Base-by-base conservation (phyloP, 2,797 vertebrate species). In the Bradypus variegatus region DNA sequence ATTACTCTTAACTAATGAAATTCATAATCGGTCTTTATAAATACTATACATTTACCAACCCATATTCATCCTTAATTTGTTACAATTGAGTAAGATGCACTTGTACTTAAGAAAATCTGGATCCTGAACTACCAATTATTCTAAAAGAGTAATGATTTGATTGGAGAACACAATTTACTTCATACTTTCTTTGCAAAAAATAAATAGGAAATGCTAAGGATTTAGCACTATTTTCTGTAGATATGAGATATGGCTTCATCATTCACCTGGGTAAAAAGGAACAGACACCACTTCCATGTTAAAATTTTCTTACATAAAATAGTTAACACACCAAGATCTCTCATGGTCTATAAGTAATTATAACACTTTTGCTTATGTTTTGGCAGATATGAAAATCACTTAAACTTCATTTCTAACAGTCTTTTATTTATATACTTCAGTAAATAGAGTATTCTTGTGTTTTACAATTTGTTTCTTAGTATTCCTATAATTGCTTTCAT, bases 1-100 rank as follows among this genome's bases (percentile, higher is more conserved):
- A 77, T 87, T 89, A 86, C n/a, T 91, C 60, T 94, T 41, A 7
- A 3, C 60, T 67, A 86, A 50, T 88, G 85, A 94, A 91, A 69
- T 81, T 55, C 5, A 19, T 45, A 94, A 78, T 69, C 41, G 13
- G 50, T 88, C 64, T 84, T 86, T 76, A 38, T 38, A 92, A 92
- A 77, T 5, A 84, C n/a, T 58, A 55, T 36, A 58, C 41, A 88
- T 62, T 64, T 88, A 88, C 41, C 50, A 67, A 87, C 53, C 33
- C 65, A 76, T 53, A 80, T 33, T 53, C 75, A 78, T 80, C 62
- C 77, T 91, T 70, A 67, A 73, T 77, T 80, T 86, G 50, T 86
- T 84, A 82, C 8, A 21, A 36, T 21, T 29, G 8, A 85, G 10
- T n/a, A 69, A 88, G 11, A n/a, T n/a, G 86, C 8, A 70, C 18